phyloP scores from a whole-genome alignment of 2,113 vertebrate species.

The Orientallactaga bullata region DNA sequence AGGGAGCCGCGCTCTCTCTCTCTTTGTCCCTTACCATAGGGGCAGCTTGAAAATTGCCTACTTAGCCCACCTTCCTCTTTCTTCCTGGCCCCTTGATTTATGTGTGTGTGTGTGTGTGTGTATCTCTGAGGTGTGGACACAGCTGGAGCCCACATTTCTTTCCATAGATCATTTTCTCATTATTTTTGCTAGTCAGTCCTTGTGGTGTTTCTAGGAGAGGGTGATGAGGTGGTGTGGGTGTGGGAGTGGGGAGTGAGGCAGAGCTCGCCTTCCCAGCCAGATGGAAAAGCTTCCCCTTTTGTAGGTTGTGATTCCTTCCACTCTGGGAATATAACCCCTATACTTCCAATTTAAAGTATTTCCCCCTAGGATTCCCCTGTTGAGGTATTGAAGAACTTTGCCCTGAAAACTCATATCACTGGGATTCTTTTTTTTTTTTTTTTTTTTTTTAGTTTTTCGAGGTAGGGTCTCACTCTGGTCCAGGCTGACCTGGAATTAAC shows the following conservation, averaged over 20 bases:
- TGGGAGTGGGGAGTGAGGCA: neutral
- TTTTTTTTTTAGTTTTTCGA: too few species aligned
- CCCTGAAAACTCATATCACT: neutral
- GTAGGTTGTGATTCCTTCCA: neutral
- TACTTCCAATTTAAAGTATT: neutral
- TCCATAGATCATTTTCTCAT: slow-evolving; percentile 59
- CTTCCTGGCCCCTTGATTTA: neutral
- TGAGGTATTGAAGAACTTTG: neutral
- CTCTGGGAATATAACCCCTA: neutral
- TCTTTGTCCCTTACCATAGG: neutral
- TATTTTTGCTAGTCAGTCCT: slow-evolving; percentile 51
- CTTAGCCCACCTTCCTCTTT: neutral
- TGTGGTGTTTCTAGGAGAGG: slow-evolving; percentile 46
- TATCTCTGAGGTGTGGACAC: slow-evolving; percentile 44
- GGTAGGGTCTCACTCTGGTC: too few species aligned
- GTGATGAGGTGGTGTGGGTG: neutral
- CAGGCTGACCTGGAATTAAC: too few species aligned
- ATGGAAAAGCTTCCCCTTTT: slow-evolving; percentile 9
- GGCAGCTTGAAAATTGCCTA: neutral
- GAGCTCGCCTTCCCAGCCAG: neutral
- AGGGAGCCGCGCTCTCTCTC: neutral
- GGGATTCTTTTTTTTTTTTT: too few species aligned
- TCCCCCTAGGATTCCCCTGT: neutral
- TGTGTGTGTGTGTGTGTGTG: neutral
- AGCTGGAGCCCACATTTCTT: slow-evolving; percentile 73